Evolutionary conservation across 2,113 vertebrate species (phyloP).

Genomic region (Meleagris gallopavo): DNA sequence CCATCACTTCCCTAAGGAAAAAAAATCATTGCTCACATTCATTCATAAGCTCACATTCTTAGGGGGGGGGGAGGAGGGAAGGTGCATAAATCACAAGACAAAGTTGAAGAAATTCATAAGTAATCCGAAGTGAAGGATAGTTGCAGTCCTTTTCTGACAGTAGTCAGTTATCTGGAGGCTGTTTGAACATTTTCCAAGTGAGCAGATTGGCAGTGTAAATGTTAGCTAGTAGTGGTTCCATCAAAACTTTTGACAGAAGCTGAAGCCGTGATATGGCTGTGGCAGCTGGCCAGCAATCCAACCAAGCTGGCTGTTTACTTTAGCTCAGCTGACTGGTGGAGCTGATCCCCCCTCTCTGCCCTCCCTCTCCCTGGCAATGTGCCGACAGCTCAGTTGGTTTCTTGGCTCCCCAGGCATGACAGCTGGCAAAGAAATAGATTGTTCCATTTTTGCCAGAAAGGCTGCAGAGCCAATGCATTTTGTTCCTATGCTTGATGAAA

Average conservation of each 20-base stretch:
- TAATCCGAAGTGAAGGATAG: neutral
- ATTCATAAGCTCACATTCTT: neutral
- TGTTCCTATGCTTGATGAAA: slow-evolving; percentile 33
- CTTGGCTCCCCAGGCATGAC: slow-evolving; percentile 39
- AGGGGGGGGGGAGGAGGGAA: too few relatives aligned
- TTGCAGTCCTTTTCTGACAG: neutral
- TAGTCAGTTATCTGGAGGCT: neutral
- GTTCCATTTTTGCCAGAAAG: slow-evolving; percentile 54
- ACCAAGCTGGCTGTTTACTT: neutral
- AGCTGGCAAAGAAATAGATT: slow-evolving; percentile 39
- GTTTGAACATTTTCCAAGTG: neutral
- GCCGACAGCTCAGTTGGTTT: neutral
- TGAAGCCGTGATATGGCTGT: neutral
- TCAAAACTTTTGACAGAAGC: slow-evolving; percentile 14
- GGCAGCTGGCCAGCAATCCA: neutral
- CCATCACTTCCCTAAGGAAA: neutral
- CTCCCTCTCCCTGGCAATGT: neutral
- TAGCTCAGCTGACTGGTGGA: neutral
- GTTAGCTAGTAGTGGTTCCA: neutral
- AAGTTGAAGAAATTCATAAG: neutral
- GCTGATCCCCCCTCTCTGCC: neutral
- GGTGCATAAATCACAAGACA: neutral
- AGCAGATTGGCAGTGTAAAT: neutral
- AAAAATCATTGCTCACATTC: neutral
- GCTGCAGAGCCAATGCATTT: neutral